These are phyloP conservation scores for Lepidurus packardi DNA, from an alignment of 1,140 invertebrate genomes.

Conservation along the genomic window DNA sequence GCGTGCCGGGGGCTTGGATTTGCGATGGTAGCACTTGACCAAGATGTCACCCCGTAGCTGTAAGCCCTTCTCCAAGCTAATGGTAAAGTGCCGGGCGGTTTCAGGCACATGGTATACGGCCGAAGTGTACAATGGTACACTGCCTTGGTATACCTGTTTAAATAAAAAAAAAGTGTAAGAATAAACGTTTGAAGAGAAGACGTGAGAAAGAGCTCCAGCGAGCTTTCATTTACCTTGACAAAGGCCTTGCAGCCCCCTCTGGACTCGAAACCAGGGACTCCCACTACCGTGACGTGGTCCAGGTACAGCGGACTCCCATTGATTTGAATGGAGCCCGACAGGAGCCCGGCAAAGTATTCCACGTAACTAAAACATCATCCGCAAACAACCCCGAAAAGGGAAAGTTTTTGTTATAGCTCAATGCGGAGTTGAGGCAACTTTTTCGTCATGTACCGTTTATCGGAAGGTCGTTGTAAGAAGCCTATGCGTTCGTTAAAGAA, in stretches of 20 bases:
- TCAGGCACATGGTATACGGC: conserved; percentile 64
- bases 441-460: conserved; percentile 63
- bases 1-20: conserved; percentile 43
- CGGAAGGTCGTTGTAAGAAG: conserved; percentile 73
- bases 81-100: conserved; percentile 59
- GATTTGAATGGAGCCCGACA: conserved; percentile 78
- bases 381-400: not conserved
- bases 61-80: conserved; percentile 61
- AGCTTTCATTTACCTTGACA: conserved; percentile 54
- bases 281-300: conserved; percentile 76
- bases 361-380: conserved; percentile 63
- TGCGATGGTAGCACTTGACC: conserved; percentile 78
- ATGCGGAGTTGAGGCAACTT: not conserved
- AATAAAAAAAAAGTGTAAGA: conserved; percentile 43
- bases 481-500: conserved; percentile 83
- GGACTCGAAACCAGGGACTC: conserved; percentile 68
- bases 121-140: conserved; percentile 80
- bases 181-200: conserved; percentile 42
- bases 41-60: conserved; percentile 80
- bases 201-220: conserved; percentile 65
- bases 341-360: conserved; percentile 79
- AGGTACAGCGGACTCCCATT: conserved; percentile 78
- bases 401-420: not conserved
- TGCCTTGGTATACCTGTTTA: conserved; percentile 66
- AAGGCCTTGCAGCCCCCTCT: conserved; percentile 69